Evolutionary conservation across 2,888 invertebrate species (phyloP), one percentile per base, ranked within the genome.

Genomic region (Phalangium opilio): DNA sequence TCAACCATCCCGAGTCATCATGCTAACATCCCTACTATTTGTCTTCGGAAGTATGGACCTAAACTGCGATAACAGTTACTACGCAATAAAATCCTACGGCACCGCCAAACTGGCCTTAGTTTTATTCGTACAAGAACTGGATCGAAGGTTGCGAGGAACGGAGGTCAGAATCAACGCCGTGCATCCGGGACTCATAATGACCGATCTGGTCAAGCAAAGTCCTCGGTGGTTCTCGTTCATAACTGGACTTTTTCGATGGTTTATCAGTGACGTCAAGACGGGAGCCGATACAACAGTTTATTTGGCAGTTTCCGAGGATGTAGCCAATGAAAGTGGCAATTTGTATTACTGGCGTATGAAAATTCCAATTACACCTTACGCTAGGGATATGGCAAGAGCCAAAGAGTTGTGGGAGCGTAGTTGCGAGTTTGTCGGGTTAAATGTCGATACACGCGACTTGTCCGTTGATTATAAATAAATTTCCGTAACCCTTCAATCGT

Each of bases 101-200:
- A 79, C 86, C 67, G 81, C 83, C 0, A 93, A 95, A 67, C 67
- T 93, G 34, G 89, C 83, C 62, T 87, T 87, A 68, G 73, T 90
- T 44, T 69, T 90, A 17, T 83, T 86, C 61, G 80, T 81, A 7
- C 74, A 79, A 61, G 83, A 84, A 66, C 68, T 91, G 45, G 78
- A 83, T 43, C 70, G 62, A 63, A 73, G 76, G 57, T 80, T 84
- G 77, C 76, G 76, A 51, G 61, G 65, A 7, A 73, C 75, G 57
- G 78, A 77, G 1, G 76, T 89, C 41, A 75, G 73, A 19, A 79
- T 82, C 1, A 85, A 83, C 62, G 78, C 81, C 2, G 67, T 89
- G 5, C 91, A 91, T 67, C 90, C 91, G 2, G 91, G 91, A 2
- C 91, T 91, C 63, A 77, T 95, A 42, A 81, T 83, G 61, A 77